Conservation (phyloP, 2,797 vertebrate species). For the Notolepis coatsorum region DNA sequence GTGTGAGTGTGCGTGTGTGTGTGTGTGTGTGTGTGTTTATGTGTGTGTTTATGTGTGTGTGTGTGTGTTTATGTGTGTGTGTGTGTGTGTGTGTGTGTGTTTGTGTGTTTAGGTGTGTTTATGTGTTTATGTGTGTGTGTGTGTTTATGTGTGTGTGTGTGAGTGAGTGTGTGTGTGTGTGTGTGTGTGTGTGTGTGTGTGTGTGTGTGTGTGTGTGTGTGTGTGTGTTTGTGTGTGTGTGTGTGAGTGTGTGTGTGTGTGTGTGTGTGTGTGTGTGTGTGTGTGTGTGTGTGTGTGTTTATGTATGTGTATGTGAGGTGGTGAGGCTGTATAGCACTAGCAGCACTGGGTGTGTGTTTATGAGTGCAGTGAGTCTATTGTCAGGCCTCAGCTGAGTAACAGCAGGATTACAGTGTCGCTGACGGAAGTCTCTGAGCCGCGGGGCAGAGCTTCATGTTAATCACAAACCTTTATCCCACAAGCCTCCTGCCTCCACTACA, state of each 20-base stretch:
- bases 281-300: too few relatives aligned
- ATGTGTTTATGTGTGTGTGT: too few relatives aligned
- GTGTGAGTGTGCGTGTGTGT: not conserved
- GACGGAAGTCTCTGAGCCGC: constrained; percentile 68
- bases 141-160: too few relatives aligned
- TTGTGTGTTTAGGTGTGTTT: too few relatives aligned
- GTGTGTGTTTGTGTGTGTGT: constrained; percentile 34
- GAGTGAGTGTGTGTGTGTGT: not conserved
- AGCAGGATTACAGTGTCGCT: constrained; percentile 72
- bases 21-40: constrained; percentile 3
- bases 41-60: constrained; percentile 21
- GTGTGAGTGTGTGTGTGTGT: not conserved
- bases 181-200: constrained; percentile 4
- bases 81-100: not conserved
- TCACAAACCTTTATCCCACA: constrained; percentile 83
- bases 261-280: too few relatives aligned
- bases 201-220: constrained; percentile 22
- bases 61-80: constrained; percentile 34
- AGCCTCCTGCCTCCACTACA: constrained; percentile 71
- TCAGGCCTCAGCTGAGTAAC: constrained; percentile 59
- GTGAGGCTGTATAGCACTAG: too few relatives aligned
- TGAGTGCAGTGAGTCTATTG: constrained; percentile 10
- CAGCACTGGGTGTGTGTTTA: too few relatives aligned
- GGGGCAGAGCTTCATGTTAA: constrained; percentile 76
- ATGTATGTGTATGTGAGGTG: too few relatives aligned